phyloP scores from a whole-genome alignment of 2,113 vertebrate species.

The Nycticebus coucang region DNA sequence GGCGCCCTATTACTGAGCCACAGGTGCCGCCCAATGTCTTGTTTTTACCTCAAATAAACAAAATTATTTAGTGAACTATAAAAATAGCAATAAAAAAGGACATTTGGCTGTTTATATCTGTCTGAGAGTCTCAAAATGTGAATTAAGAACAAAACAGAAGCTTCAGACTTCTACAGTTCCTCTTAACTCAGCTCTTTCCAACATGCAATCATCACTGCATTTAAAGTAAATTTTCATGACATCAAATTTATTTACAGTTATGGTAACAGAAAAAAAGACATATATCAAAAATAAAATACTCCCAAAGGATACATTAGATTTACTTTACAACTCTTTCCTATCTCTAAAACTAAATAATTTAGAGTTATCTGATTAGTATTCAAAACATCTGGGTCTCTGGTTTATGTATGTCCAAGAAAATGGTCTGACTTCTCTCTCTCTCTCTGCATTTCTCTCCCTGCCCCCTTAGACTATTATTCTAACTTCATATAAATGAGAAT shows the following conservation, averaged over 20 bases:
- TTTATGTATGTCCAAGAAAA: neutral
- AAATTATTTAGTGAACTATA: conserved; percentile 6
- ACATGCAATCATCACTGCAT: neutral
- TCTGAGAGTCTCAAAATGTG: neutral
- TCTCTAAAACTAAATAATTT: neutral
- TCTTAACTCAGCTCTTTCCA: neutral
- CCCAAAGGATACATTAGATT: neutral
- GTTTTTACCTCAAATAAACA: neutral
- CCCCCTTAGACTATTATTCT: neutral
- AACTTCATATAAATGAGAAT: neutral
- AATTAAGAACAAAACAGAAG: neutral
- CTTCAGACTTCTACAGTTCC: neutral
- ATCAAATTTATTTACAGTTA: neutral
- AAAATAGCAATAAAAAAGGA: neutral
- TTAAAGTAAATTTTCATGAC: neutral
- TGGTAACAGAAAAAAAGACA: neutral
- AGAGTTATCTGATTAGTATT: neutral
- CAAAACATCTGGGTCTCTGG: neutral
- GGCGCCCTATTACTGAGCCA: too few relatives aligned
- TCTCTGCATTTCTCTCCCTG: neutral
- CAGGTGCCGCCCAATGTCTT: neutral
- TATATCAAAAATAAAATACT: neutral
- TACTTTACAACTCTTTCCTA: neutral
- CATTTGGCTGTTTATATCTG: neutral
- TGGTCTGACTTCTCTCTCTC: neutral